Conservation (phyloP, 2,113 vertebrate species). For the Piaya cayana region DNA sequence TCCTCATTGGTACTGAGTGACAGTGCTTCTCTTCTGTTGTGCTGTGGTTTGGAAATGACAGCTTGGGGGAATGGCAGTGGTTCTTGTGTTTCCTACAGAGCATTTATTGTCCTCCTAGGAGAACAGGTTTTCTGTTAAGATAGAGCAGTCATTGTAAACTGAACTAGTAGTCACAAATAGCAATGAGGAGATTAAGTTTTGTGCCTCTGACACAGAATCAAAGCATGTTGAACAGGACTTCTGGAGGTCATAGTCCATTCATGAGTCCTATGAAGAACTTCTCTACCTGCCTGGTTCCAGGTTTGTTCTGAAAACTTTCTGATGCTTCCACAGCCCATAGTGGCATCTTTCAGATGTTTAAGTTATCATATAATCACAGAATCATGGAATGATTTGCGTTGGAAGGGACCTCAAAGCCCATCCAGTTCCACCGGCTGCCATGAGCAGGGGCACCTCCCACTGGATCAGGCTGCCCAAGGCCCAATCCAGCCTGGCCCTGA, state of each 20-base stretch:
- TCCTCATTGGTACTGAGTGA: not conserved
- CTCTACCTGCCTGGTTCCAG: not conserved
- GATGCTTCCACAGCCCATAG: not conserved
- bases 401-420: too few relatives aligned
- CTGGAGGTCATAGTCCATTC: not conserved
- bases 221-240: not conserved
- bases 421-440: too few relatives aligned
- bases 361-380: not conserved
- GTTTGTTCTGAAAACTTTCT: constrained; percentile 16
- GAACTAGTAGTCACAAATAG: not conserved
- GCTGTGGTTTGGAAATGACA: not conserved
- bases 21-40: not conserved
- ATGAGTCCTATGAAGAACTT: not conserved
- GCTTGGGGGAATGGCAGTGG: not conserved
- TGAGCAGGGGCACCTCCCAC: too few relatives aligned
- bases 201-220: not conserved
- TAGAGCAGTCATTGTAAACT: not conserved
- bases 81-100: not conserved
- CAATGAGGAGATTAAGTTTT: not conserved
- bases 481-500: too few relatives aligned
- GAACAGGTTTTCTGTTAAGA: not conserved
- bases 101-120: not conserved
- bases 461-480: too few relatives aligned
- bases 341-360: not conserved
- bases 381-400: too few relatives aligned